Base-by-base conservation (phyloP, 2,888 invertebrate species). In the Thumatha senex region DNA sequence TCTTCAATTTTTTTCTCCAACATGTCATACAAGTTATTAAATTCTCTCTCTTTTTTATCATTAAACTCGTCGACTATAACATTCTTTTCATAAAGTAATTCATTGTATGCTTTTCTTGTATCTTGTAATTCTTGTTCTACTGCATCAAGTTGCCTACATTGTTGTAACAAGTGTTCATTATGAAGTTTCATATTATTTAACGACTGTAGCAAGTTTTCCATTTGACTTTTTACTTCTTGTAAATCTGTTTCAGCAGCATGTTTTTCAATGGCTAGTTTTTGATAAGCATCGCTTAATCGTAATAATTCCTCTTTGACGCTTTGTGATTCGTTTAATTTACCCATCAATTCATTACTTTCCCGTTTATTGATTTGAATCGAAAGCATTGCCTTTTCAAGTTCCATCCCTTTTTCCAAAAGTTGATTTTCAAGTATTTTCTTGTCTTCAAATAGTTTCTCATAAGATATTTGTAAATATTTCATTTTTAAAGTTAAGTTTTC, bases 1-100 rank as follows among this genome's bases (percentile, higher is more conserved):
- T 87, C 84, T 48, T 79, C 72, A 31, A 67, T 76, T 73, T 80
- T 82, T 1, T 14, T 58, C 54, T 86, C 73, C 36, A 89, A 61
- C 7, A 50, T 60, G 41, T 76, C 69, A 33, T 63, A 61, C 45
- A 85, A 70, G 51, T 73, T 62, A 48, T 74, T 75, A 1, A 77
- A 51, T 70, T 82, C 76, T 30, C 24, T 24, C 13, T 73, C 58
- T 11, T 51, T 72, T 76, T 82, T 82, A 15, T 54, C 58, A 33
- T 76, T 62, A 33, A 70, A 67, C 50, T 78, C 75, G 36, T 54
- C 58, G 49, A 79, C 67, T 36, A 84, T 60, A 18, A 34, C 51
- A 18, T 66, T 56, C 51, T 76, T 84, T 61, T 84, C 78, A 4
- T 36, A 40, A 24, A 68, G 9, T 51, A 82, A 46, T 40, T 70